A percentile compares a stretch with the other conserved stretches of the same genome.
Evolutionary conservation across 1,140 invertebrate species (phyloP).

Genomic region (Achroia grisella): DNA sequence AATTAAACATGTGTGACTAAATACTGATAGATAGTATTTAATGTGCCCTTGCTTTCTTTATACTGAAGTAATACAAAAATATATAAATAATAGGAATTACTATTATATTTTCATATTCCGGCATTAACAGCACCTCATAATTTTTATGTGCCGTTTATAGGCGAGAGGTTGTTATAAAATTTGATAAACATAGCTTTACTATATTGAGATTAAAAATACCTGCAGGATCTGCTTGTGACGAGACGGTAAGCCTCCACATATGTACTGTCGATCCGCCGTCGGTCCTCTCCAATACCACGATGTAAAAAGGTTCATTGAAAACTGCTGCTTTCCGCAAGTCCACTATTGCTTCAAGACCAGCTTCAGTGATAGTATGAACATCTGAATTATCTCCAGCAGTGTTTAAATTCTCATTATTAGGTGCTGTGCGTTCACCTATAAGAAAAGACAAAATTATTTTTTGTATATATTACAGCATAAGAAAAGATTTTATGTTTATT

Average conservation of each 20-base stretch:
- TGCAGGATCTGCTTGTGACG: constrained; percentile 82
- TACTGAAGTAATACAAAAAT: too few relatives aligned
- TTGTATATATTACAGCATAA: background rate
- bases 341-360: constrained; percentile 88
- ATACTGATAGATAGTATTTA: too few relatives aligned
- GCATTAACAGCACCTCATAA: too few relatives aligned
- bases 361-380: constrained; percentile 75
- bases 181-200: too few relatives aligned
- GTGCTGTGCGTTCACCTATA: constrained; percentile 48
- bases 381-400: constrained; percentile 46
- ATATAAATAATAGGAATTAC: too few relatives aligned
- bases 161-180: too few relatives aligned
- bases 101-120: too few relatives aligned
- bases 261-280: constrained; percentile 90
- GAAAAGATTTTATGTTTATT: background rate
- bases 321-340: constrained; percentile 88
- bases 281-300: constrained; percentile 93
- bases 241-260: constrained; percentile 96
- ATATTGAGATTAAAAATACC: constrained; percentile 39
- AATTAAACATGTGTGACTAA: too few relatives aligned
- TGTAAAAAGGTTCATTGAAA: constrained; percentile 96
- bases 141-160: too few relatives aligned
- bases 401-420: constrained; percentile 39
- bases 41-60: too few relatives aligned
- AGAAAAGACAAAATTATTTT: background rate